Percentiles rank a stretch among this genome's conserved stretches.
phyloP scores from a whole-genome alignment of 1,140 invertebrate genomes.

The Drosophila eugracilis region DNA sequence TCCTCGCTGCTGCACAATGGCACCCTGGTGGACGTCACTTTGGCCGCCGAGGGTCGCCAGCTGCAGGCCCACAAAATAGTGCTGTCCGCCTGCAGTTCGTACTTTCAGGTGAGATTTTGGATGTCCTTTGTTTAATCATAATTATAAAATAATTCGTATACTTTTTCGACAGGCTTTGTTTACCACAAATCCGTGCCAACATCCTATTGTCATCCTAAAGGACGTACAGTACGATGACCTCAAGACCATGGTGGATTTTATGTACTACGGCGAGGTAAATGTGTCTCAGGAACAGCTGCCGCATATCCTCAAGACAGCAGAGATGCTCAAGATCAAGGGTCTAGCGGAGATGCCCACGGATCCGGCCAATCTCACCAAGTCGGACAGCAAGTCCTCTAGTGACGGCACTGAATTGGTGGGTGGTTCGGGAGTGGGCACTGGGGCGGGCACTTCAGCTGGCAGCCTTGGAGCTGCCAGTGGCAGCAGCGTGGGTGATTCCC shows the following conservation, averaged over 20 bases:
- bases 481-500: constrained; percentile 76
- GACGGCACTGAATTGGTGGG: constrained; percentile 77
- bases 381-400: constrained; percentile 86
- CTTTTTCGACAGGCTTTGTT: constrained; percentile 89
- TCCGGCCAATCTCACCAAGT: constrained; percentile 88
- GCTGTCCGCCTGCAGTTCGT: constrained; percentile 93
- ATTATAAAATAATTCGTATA: not conserved
- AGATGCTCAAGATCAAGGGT: constrained; percentile 94
- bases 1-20: constrained; percentile 91
- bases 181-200: constrained; percentile 93
- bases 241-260: constrained; percentile 95
- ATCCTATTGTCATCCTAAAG: constrained; percentile 95
- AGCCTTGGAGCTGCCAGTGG: constrained; percentile 67
- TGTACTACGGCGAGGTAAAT: constrained; percentile 96
- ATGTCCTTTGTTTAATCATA: too few species aligned
- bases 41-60: constrained; percentile 93
- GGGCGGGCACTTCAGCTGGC: constrained; percentile 50
- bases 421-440: constrained; percentile 51
- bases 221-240: constrained; percentile 94
- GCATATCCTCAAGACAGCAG: constrained; percentile 94
- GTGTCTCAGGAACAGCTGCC: constrained; percentile 94
- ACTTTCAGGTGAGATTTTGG: constrained; percentile 91
- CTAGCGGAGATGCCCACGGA: constrained; percentile 92
- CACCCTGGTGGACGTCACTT: constrained; percentile 94
- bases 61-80: constrained; percentile 94